Conservation (phyloP, 2,113 vertebrate species). For the Naja naja region DNA sequence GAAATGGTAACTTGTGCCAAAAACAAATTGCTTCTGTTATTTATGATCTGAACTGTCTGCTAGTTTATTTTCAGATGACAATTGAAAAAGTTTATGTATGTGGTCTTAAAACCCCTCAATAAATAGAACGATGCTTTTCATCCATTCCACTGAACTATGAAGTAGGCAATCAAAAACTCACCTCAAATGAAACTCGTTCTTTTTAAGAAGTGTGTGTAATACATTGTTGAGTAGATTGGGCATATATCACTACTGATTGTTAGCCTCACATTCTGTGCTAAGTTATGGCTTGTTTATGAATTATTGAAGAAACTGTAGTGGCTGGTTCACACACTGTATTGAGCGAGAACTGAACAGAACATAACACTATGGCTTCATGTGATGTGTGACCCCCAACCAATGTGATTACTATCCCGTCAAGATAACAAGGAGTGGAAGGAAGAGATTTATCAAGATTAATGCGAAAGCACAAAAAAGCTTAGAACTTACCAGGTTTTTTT, state of each 20-base stretch:
- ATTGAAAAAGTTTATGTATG: fast-evolving
- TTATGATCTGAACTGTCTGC: neutral
- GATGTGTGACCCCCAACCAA: neutral
- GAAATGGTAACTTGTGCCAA: conserved; percentile 3
- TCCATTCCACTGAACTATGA: neutral
- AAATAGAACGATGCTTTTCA: neutral
- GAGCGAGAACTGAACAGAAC: neutral
- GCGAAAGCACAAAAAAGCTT: neutral
- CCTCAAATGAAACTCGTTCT: neutral
- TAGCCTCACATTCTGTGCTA: neutral
- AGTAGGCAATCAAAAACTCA: neutral
- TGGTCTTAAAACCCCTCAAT: neutral
- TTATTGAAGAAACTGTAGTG: neutral
- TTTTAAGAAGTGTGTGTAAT: neutral
- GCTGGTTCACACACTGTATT: neutral
- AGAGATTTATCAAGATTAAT: neutral
- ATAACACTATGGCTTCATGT: neutral
- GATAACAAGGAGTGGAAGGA: too few species aligned
- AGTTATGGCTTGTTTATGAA: neutral
- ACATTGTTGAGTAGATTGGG: neutral
- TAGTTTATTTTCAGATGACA: neutral
- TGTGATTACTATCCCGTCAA: neutral
- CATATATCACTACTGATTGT: neutral
- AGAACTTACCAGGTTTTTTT: too few species aligned
- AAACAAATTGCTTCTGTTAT: neutral